A percentile compares a stretch with the other conserved stretches of the same genome.
phyloP scores from a whole-genome alignment of 1,140 invertebrate species.

The Zeugodacus cucurbitae region DNA sequence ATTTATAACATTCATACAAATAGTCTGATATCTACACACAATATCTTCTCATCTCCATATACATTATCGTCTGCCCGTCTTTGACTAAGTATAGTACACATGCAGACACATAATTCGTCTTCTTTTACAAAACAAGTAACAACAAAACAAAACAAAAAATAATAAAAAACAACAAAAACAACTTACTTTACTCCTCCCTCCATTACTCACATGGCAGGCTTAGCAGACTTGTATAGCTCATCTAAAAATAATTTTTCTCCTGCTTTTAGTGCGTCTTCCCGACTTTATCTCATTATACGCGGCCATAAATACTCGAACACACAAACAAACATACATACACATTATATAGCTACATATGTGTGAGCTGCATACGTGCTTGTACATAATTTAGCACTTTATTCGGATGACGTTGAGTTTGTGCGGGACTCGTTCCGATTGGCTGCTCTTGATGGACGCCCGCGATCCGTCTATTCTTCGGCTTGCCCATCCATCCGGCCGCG shows the following conservation, averaged over 20 bases:
- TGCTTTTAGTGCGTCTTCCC: constrained; percentile 28
- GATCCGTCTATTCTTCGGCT: neutral
- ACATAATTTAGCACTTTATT: constrained; percentile 10
- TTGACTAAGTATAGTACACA: neutral
- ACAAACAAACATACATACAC: neutral
- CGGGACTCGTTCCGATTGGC: constrained; percentile 30
- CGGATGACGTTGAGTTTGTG: constrained; percentile 12
- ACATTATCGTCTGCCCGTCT: too few relatives aligned
- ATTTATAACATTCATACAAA: neutral
- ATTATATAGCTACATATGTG: neutral
- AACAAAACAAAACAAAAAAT: neutral
- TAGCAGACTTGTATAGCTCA: neutral
- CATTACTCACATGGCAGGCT: neutral
- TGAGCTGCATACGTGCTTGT: neutral
- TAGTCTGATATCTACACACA: neutral
- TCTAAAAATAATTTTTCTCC: constrained; percentile 15
- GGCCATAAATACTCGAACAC: neutral
- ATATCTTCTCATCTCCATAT: neutral
- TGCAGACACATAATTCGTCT: neutral
- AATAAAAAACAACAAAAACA: neutral
- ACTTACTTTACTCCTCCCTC: neutral
- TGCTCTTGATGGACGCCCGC: constrained; percentile 1
- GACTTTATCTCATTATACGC: constrained; percentile 36
- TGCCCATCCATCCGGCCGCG: neutral
- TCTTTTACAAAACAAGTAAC: neutral